Conservation (phyloP, 2,888 invertebrate genomes). For the Lapara coniferarum region DNA sequence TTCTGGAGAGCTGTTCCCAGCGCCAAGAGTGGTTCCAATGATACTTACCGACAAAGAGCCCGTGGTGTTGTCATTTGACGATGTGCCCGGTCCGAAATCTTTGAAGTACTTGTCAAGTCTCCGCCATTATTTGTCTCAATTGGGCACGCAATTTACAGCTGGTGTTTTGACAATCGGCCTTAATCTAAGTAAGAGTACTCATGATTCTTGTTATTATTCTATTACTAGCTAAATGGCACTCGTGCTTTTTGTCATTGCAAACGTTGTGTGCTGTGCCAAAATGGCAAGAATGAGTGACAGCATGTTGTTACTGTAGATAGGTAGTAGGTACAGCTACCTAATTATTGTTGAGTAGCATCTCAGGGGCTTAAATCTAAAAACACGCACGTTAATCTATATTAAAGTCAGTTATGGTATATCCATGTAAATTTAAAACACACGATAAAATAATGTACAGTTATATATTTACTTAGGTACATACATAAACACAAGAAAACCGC, state of each 20-base stretch:
- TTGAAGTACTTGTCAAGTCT: constrained; percentile 83
- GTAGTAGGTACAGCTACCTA: too few species aligned
- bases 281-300: too few species aligned
- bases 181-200: constrained; percentile 72
- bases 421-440: too few species aligned
- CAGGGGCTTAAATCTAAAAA: too few species aligned
- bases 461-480: constrained; percentile 53
- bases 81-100: constrained; percentile 85
- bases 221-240: too few species aligned
- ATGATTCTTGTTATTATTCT: too few species aligned
- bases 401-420: too few species aligned
- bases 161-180: constrained; percentile 77
- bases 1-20: constrained; percentile 54
- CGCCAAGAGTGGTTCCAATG: constrained; percentile 61
- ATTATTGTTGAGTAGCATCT: too few species aligned
- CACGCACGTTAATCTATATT: too few species aligned
- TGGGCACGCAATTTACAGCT: constrained; percentile 85
- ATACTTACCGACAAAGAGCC: constrained; percentile 62
- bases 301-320: not conserved
- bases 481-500: constrained; percentile 55
- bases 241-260: too few species aligned
- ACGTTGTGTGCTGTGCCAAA: too few species aligned
- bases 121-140: constrained; percentile 84
- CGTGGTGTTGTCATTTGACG: constrained; percentile 81
- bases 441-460: too few species aligned